A percentile compares a stretch with the other conserved stretches of the same genome.
Evolutionary conservation across 2,797 vertebrate genomes (phyloP).

Genomic region (Anniella stebbinsi): DNA sequence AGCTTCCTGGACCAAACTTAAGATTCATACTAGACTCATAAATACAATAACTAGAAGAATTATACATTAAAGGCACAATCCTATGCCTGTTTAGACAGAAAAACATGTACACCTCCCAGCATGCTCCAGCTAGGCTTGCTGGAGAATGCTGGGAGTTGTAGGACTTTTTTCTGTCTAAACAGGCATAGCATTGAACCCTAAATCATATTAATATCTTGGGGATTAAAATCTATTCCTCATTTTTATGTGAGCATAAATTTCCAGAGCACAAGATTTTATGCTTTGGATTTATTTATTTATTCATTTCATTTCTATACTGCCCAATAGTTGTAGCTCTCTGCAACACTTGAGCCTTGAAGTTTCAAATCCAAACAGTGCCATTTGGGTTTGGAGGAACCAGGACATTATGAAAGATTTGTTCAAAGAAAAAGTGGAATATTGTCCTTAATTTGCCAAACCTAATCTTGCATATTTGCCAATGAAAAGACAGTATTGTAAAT

Average conservation of each 20-base stretch:
- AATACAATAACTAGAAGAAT: background rate
- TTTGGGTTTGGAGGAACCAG: background rate
- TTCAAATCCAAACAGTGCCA: background rate
- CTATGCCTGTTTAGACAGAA: too few relatives aligned
- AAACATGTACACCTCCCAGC: too few relatives aligned
- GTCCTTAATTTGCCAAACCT: constrained; percentile 2
- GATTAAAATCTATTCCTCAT: background rate
- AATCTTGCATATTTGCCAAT: background rate
- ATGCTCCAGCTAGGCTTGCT: too few relatives aligned
- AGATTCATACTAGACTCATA: background rate
- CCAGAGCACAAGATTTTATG: background rate
- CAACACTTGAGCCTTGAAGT: background rate
- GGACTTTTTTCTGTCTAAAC: too few relatives aligned
- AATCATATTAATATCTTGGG: background rate
- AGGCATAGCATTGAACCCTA: background rate
- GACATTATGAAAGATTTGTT: background rate
- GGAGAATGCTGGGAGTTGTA: too few relatives aligned
- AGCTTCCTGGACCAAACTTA: background rate
- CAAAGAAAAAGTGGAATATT: constrained; percentile 8
- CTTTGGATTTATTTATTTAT: background rate
- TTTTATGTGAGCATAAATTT: background rate
- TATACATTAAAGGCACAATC: background rate
- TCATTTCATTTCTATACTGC: too few relatives aligned
- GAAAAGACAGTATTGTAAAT: constrained; percentile 12
- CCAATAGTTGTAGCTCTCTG: background rate